Evolutionary conservation across 2,888 invertebrate genomes (phyloP), one percentile per base, ranked within the genome.

Genomic region (Graphium colonna): DNA sequence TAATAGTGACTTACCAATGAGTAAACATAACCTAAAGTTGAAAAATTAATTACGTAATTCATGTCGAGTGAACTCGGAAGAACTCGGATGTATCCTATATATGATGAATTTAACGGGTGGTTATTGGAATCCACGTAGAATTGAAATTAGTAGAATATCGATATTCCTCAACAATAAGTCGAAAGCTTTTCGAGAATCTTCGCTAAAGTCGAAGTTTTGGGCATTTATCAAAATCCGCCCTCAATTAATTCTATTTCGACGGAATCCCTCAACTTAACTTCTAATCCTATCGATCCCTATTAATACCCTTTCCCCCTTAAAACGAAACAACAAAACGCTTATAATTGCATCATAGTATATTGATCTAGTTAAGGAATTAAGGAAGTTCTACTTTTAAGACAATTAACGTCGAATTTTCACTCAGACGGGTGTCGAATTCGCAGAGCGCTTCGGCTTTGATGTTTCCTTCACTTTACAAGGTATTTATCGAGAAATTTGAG

Each of bases 181-280:
- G n/a, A n/a, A n/a, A n/a, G 36, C 13, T 2, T 21, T 21, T 21
- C 21, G 21, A 9, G 21, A 15, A 18, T 10, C 38, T 15, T 16
- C 28, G 7, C 10, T 16, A 12, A 51, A 56, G 51, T 51, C 5
- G 31, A 31, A 10, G 31, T 31, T 10, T 9, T 9, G 57, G 54
- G 64, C 64, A 65, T 69, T 68, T 68, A 70, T 65, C 66, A 67
- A 67, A 71, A 74, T 73, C 70, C 69, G 71, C 69, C 71, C 71
- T 65, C 75, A 77, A 85, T 84, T 83, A 86, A 86, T 84, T 82
- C 75, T 74, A 75, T 82, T 81, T 77, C 71, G 75, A 77, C 77
- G 68, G 75, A 83, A 71, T 71, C 69, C 65, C 65, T 56, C 61
- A 75, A 86, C 78, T 85, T 82, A 71, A 78, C 74, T 75, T 77